Evolutionary conservation across 2,888 invertebrate species (phyloP), one percentile per base, ranked within the genome.

Genomic region (Acronicta aceris): DNA sequence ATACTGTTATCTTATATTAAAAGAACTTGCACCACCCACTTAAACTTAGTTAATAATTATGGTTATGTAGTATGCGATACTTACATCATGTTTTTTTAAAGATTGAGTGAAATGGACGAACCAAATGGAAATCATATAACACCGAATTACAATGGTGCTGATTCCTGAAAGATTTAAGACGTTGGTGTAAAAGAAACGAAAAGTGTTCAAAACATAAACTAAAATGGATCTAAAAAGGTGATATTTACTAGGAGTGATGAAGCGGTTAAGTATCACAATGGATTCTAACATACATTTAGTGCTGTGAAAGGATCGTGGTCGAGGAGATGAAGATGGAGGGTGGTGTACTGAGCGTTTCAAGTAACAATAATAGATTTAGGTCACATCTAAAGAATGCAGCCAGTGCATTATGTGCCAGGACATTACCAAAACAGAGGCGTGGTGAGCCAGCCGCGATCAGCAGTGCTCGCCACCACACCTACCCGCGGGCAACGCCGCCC

Each of bases 301-400:
- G 84, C 58, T 71, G 83, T 84, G 81, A 67, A 53, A 65, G 52
- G 53, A 65, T 48, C 46, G 62, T 46, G 56, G 72, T 64, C 36
- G 71, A 70, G 59, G 79, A 71, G 68, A 81, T 81, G 78, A 81
- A 86, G 75, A 95, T 95, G 95, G 95, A 95, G 84, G 93, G 95
- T 85, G 95, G 95, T 77, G 89, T 94, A 69, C 81, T 95, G 79
- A 93, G 95, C 86, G 91, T 94, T 81, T 89, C 93, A 59, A 92
- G 89, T 76, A 93, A 89, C 74, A 93, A 85, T 69, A 85, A 86
- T 79, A 90, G 92, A 87, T 92, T 94, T 76, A 84, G 92, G 63
- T 87, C 89, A 49, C 94, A 93, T 78, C 76, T 94, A 76, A 94
- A 94, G 83, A 94, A 93, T 90, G 94, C 93, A 57, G 93, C 94